Evolutionary conservation across 2,797 vertebrate species (phyloP), one percentile per base, ranked within the genome.

Genomic region (Pelochelys cantorii): DNA sequence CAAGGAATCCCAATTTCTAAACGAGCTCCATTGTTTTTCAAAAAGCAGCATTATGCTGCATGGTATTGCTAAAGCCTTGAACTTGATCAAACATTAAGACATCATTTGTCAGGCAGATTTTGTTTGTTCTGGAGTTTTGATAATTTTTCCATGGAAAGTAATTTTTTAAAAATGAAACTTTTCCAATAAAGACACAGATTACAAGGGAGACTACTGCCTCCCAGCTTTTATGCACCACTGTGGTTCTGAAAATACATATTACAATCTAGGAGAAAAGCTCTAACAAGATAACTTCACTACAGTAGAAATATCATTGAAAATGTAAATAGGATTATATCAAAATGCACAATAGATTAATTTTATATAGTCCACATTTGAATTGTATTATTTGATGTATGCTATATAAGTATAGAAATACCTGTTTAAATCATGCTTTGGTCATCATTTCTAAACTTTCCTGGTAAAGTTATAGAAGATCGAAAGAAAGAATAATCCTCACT

Each of bases 1-100:
- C 89, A 90, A 93, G 94, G 94, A 97, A 97, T 97, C 89, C 92
- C 95, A 82, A 54, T 97, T 97, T 95, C 91, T 95, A 96, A 97
- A 96, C 62, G 86, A 97, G 89, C 84, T 85, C 81, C 55, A 62
- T n/a, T 97, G 93, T 96, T 97, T 97, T 97, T 95, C 84, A 83
- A 97, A 97, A 96, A 94, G 88, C 68, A 96, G 92, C 81, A 95
- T 97, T 91, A 29, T 94, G 25, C 85, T 88, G 54, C 37, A 52
- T 92, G 80, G 95, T 92, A 89, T 81, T 1, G 0, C 93, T 93
- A 95, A 94, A 81, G 53, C 52, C 68, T 90, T 90, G 92, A 97
- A 95, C 87, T 90, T 74, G 65, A 95, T 90, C 92, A 95, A 89
- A 94, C 54, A 96, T 95, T 94, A 95, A 97, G 90, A 59, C 78